Evolutionary conservation across 1,140 invertebrate species (phyloP), one percentile per base, ranked within the genome.

Genomic region (Elymnias hypermnestra): DNA sequence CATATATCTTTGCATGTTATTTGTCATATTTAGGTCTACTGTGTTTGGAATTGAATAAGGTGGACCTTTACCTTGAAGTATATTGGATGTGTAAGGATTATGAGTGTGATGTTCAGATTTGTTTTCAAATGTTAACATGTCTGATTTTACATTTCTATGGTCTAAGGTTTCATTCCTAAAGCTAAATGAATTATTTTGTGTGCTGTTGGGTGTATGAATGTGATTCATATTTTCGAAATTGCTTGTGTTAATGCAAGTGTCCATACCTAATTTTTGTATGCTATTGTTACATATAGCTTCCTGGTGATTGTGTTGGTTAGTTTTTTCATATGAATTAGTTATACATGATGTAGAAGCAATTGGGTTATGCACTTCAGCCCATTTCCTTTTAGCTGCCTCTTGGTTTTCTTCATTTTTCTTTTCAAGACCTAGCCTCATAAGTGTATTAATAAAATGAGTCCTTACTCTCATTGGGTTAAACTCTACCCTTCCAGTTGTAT

Each of bases 361-460:
- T 63, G 52, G 59, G 61, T 42, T 67, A 12, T 74, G 70, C 7
- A 50, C 52, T 53, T 81, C 61, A 8, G 59, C 55, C 82, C 71
- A 78, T 50, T 81, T 73, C 44, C 73, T 69, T 62, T 81, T 83
- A 25, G 61, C 62, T 41, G 67, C 74, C 63, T 75, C 78, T 49
- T 74, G 67, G 36, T 67, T 76, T 63, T 83, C 83, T 63, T 87
- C 79, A 49, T 84, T 83, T 78, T 89, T 86, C 71, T 86, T 81
- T 79, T 98, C 97, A 51, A 98, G 83, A 57, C 98, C 95, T 46
- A 99, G 75, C 40, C 96, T 90, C 97, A 98, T 98, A 5, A 99
- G 87, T 0, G 97, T 99, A 67, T 98, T 96, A 54, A 98, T 97
- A 65, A 98, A 99, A 84, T 99, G 97, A n/a, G 96, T 98, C 37